A percentile compares a stretch with the other conserved stretches of the same genome.
phyloP scores from a whole-genome alignment of 2,888 invertebrate genomes.

The Malthinus flaveolus region DNA sequence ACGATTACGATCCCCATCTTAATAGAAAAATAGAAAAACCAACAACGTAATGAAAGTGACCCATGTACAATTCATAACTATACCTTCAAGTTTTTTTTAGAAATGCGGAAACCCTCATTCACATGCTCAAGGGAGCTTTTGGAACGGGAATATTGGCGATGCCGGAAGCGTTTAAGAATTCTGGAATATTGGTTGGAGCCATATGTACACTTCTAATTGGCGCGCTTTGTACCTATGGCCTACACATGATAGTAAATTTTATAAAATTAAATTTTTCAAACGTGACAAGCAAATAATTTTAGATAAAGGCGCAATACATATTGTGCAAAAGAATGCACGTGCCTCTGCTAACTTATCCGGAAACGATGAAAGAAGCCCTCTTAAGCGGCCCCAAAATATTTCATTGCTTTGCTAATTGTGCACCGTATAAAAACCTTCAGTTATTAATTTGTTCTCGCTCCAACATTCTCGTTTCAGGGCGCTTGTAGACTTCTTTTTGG shows the following conservation, averaged over 20 bases:
- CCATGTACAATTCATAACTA: not conserved
- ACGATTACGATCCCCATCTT: conserved; percentile 67
- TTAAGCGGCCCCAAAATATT: conserved; percentile 77
- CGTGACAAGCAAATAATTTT: not conserved
- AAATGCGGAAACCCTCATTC: conserved; percentile 80
- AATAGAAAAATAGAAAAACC: conserved; percentile 68
- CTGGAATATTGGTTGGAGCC: conserved; percentile 79
- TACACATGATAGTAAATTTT: conserved; percentile 75
- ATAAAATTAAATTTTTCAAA: not conserved
- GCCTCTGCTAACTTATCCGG: conserved; percentile 81
- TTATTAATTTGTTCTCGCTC: not conserved
- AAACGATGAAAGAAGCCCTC: conserved; percentile 71
- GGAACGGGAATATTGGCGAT: conserved; percentile 94
- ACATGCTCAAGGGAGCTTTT: conserved; percentile 86
- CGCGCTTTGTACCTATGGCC: conserved; percentile 80
- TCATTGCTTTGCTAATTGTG: conserved; percentile 73
- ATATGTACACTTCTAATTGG: conserved; percentile 79
- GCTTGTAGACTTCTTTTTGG: conserved; percentile 71
- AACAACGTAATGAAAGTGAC: conserved; percentile 66
- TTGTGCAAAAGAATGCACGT: conserved; percentile 68
- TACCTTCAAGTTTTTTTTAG: conserved; percentile 55
- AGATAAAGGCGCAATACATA: conserved; percentile 56
- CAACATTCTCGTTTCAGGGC: conserved; percentile 60
- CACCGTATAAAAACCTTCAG: conserved; percentile 85
- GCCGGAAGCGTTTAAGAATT: conserved; percentile 87